Base-by-base conservation (phyloP, 2,113 vertebrate species). In the Scomber japonicus region DNA sequence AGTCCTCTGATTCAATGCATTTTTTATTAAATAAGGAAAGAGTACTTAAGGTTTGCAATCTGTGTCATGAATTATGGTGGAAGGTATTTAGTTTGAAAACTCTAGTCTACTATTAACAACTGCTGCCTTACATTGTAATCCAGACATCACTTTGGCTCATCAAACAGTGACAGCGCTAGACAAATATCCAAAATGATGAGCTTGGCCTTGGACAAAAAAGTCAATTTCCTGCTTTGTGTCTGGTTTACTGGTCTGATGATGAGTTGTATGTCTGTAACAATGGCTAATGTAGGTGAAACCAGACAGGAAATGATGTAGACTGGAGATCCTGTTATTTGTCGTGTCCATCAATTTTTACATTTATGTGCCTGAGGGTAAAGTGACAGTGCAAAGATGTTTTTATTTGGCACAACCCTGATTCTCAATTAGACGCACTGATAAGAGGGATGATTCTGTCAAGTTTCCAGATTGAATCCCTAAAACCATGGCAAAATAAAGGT, bases 211-310 rank as follows among this genome's bases (percentile, higher is more conserved):
- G 67, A 69, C 30, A 55, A 44, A 78, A 60, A 78, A 85, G 67
- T 80, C 45, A 71, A 81, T 87, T 81, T 78, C 71, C 69, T 84
- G 86, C 53, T 54, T 63, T 57, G 67, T 63, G 56, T 51, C 46
- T 31, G 21, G 62, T 62, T 67, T 24, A 75, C 67, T 74, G 31
- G 80, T 82, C 69, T 31, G 73, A 30, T 80, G 71, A 76, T 78
- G 50, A 75, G 16, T 21, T 21, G 21, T 61, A 15, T 60, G 27
- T 84, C 27, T 74, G 67, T 44, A 59, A 9, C 60, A 35, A 0
- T 55, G 51, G 17, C 57, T 70, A 55, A 55, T 76, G 48, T 60
- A 72, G 81, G 64, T 57, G 44, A 75, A 87, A 81, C 71, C 60
- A 79, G 19, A 30, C 60, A 77, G 63, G 66, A 80, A 86, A 84